Evolutionary conservation across 2,888 invertebrate genomes (phyloP), one percentile per base, ranked within the genome.

Genomic region (Andrena minutula): DNA sequence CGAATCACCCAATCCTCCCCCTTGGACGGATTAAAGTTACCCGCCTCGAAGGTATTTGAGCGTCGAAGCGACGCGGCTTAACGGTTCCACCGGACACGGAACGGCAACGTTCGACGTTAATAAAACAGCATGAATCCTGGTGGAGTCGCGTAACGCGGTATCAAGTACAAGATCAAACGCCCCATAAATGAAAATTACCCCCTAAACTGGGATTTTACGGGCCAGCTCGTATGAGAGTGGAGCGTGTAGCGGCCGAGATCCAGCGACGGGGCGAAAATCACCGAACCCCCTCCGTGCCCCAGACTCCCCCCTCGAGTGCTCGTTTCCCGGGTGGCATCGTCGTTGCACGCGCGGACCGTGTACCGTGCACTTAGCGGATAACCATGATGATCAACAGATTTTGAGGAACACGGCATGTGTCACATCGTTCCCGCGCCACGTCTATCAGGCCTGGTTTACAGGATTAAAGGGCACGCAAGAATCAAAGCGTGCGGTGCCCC

Each of bases 301-400:
- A 4, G 41, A 12, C 12, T 16, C 1, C 41, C 41, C 41, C 5
- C 35, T 0, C 41, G 41, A 41, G 4, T 16, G 61, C 65, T 71
- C 79, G 66, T 68, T 72, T 56, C 49, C 49, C 80, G 35, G 32
- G 26, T 5, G 28, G 8, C 79, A 66, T 23, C 65, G 61, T 63
- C 71, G 66, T 47, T 41, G 47, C 63, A 12, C 23, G 77, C 30
- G 10, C 41, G 41, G 41, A 49, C 56, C 72, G 30, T 79, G 80
- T 80, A 78, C 41, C 61, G 23, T 23, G 49, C 79, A 79, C 80
- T 78, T 80, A 68, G 80, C 79, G 80, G 80, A 80, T 72, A 80
- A 80, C 80, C 80, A 63, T 79, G 80, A 80, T 23, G 80, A 63
- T 78, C 80, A 68, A 51, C 80, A 78, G 80, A 80, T 80, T 78